Percentiles rank a stretch among this genome's conserved stretches.
Evolutionary conservation across 2,113 vertebrate genomes (phyloP).

Genomic region (Phylloscopus whistleri): DNA sequence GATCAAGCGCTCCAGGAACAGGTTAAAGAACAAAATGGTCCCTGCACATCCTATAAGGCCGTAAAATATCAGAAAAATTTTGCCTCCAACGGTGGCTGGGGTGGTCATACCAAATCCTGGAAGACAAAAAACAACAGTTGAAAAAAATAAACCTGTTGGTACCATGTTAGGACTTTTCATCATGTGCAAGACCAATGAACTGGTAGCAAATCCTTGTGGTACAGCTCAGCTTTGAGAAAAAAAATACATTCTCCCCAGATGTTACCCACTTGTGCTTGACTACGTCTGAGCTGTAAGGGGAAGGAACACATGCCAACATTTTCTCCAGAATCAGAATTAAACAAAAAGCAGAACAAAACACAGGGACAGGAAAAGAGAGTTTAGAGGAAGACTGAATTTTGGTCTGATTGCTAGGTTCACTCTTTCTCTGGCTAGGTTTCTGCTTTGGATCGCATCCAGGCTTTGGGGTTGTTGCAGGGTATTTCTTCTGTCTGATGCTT

Average conservation of each 20-base stretch:
- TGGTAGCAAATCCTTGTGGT: not conserved
- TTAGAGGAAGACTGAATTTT: not conserved
- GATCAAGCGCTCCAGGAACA: constrained; percentile 95
- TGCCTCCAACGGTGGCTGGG: constrained; percentile 88
- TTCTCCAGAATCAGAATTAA: not conserved
- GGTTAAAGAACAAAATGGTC: constrained; percentile 96
- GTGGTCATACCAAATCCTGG: constrained; percentile 98
- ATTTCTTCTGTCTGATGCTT: not conserved
- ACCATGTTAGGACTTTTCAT: not conserved
- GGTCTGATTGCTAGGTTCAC: not conserved
- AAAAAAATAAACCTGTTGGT: not conserved
- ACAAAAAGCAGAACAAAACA: constrained; percentile 4
- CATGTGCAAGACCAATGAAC: not conserved
- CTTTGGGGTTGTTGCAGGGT: accelerated
- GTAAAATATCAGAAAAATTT: constrained; percentile 94
- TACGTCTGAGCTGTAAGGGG: not conserved
- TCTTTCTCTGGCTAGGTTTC: not conserved
- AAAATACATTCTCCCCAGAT: not conserved
- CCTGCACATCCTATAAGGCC: constrained; percentile 93
- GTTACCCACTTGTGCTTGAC: not conserved
- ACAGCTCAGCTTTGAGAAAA: not conserved
- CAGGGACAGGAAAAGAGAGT: not conserved
- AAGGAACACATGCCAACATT: not conserved
- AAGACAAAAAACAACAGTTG: constrained; percentile 62
- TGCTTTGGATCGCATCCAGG: not conserved